Evolutionary conservation across 2,113 vertebrate species (phyloP), one percentile per base, ranked within the genome.

Genomic region (Micromys minutus): DNA sequence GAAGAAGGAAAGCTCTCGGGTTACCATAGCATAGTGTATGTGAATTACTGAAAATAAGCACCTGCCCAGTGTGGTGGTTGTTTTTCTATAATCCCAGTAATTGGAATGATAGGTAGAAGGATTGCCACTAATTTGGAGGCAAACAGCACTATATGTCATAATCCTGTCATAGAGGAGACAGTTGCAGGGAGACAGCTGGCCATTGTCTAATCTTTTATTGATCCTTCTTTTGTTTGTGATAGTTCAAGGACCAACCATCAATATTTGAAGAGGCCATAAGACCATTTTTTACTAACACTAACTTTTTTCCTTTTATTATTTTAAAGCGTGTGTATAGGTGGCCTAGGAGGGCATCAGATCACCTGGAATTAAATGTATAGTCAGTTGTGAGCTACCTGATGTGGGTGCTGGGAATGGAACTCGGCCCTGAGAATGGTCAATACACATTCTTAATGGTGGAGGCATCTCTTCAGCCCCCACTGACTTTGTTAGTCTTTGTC

Each of bases 161-260:
- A n/a, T 36, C 34, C 52, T 80, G 9, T n/a, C 79, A 24, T 34
- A 36, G 75, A 50, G 45, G 26, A 50, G 29, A 4, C 4, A 3
- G 26, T 5, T 34, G 74, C 45, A 7, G 2, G 26, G 15, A 47
- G 22, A 59, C 34, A 50, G 31, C 69, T 22, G 36, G 31, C 36
- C 69, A 17, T 90, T 65, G 69, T 47, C 50, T 84, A 34, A 65
- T 81, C 95, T 92, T 47, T 95, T 50, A 61, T 90, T 17, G 86
- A 11, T 55, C 47, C 34, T 77, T 74, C 42, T 59, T 92, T 86
- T 67, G 47, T 39, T 3, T 95, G 93, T 94, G 84, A 3, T 81
- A 77, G 75, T 85, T 75, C 77, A 89, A 55, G 89, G 93, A 61
- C n/a, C 57, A 94, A 61, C n/a, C 57, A 94, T 50, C 45, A 77